Evolutionary conservation across 2,113 vertebrate species (phyloP).

Genomic region (Cebus imitator): DNA sequence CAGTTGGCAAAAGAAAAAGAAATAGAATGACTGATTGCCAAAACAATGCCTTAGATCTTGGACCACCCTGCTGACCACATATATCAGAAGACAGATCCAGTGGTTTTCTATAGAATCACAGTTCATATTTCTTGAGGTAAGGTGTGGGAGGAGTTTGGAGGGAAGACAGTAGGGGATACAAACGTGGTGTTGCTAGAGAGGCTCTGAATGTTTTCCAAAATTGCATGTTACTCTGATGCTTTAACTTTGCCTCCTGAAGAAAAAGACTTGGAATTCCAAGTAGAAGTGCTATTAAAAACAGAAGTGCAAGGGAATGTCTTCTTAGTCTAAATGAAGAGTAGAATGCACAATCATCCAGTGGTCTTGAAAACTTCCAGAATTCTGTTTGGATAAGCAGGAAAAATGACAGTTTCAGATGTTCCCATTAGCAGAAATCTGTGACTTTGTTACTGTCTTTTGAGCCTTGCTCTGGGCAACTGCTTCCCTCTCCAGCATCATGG

Average conservation of each 20-base stretch:
- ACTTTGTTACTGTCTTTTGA: not conserved
- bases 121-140: not conserved
- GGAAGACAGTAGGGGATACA: not conserved
- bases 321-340: conserved; percentile 22
- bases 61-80: not conserved
- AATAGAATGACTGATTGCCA: not conserved
- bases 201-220: not conserved
- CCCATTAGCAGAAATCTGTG: not conserved
- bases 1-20: not conserved
- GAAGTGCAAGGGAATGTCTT: not conserved
- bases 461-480: not conserved
- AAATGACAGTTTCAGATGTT: not conserved
- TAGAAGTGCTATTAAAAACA: not conserved
- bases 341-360: not conserved
- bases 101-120: not conserved
- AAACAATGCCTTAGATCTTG: not conserved
- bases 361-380: conserved; percentile 18
- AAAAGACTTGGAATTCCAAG: not conserved
- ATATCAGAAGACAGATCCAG: not conserved
- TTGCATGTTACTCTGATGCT: not conserved
- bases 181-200: not conserved
- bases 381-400: not conserved
- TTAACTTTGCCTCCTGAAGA: not conserved
- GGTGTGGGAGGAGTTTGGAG: not conserved
- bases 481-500: not conserved